Conservation (phyloP, 30 jellyfish, hydroid and myxozoan genomes). For the Aurelia aurita complex sp. Pacific region DNA sequence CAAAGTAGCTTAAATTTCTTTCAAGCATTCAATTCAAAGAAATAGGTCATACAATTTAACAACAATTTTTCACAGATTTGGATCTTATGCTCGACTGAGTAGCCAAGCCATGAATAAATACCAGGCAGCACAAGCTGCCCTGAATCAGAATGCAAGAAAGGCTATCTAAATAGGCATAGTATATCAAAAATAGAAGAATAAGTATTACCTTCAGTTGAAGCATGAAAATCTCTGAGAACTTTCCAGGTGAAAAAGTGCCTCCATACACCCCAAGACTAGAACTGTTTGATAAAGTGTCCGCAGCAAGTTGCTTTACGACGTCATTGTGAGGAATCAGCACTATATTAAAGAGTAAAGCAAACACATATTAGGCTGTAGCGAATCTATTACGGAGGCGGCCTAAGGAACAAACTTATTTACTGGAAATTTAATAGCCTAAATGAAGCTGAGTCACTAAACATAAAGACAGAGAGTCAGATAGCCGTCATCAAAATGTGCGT, state of each 20-base stretch:
- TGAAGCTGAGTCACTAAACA: too few species aligned
- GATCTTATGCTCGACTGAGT: too few species aligned
- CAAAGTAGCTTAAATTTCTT: too few species aligned
- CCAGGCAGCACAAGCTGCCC: neutral
- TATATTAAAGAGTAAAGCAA: neutral
- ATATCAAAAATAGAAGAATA: neutral
- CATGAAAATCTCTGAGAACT: slow-evolving; percentile 62
- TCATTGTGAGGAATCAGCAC: slow-evolving; percentile 93
- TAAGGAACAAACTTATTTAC: too few species aligned
- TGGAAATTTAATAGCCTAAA: too few species aligned
- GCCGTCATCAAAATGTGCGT: too few species aligned
- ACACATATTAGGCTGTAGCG: too few species aligned
- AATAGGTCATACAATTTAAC: too few species aligned
- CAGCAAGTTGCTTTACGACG: slow-evolving; percentile 90
- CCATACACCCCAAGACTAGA: slow-evolving; percentile 89
- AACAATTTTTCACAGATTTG: too few species aligned
- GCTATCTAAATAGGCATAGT: neutral
- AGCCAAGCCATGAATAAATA: neutral
- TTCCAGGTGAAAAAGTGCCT: slow-evolving; percentile 90
- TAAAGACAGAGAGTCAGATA: too few species aligned
- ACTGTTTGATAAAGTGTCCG: slow-evolving; percentile 80
- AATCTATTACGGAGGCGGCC: too few species aligned
- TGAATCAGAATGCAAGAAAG: neutral
- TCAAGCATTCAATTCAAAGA: too few species aligned
- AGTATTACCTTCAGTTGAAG: slow-evolving; percentile 78